Evolutionary conservation across 2,888 invertebrate genomes (phyloP), one percentile per base, ranked within the genome.

Genomic region (Stenurella melanura): DNA sequence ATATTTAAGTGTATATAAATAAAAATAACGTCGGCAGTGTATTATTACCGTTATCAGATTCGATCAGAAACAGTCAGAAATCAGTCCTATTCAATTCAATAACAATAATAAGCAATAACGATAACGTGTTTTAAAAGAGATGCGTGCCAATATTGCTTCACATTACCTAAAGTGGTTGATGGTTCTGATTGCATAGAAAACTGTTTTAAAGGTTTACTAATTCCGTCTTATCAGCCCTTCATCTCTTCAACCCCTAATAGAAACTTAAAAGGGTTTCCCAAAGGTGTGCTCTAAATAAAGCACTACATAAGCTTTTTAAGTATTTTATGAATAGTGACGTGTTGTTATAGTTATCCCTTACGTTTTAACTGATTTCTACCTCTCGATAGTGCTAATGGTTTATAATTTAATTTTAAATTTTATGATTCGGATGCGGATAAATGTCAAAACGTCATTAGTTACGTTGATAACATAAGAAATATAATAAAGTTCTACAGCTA

Each of bases 161-260:
- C 82, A 84, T 85, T 84, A 85, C 80, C 83, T 81, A 83, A 84
- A 86, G 84, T 85, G 84, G 84, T 83, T 84, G 85, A 84, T 84
- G 82, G 80, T 83, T 81, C 78, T 80, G 84, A 86, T 84, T 84
- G 81, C 81, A 85, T 83, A 81, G 85, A 85, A 85, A 85, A 83
- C 83, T 82, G 82, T 84, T 85, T 84, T 80, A 84, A 82, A 84
- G 83, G 82, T 81, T 81, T 79, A 81, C 83, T 80, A 84, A 85
- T 85, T 84, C 82, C 77, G 73, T 70, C 81, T 86, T 85, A 86
- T 86, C 86, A 80, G 78, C 84, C 85, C 85, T 80, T 81, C 73
- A 84, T 85, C 84, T 83, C 78, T 79, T 67, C 81, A 69, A 79
- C 76, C 82, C 81, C 78, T 81, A 83, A 83, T 81, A 80, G 80